Base-by-base conservation (phyloP, 2,797 vertebrate species). In the Artibeus jamaicensis region DNA sequence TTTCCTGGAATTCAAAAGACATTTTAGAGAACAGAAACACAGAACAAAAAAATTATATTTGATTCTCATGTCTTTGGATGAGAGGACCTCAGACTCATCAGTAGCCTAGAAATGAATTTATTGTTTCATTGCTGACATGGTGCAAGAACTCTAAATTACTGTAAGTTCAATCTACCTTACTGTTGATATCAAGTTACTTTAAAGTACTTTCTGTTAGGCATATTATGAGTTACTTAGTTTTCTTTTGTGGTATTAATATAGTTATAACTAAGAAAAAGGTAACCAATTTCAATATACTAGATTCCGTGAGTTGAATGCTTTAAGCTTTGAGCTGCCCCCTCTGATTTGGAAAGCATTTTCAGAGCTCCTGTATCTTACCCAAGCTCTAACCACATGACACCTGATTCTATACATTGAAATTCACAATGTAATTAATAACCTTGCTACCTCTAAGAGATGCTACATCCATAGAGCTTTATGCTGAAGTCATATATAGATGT, bases 151-250 rank as follows among this genome's bases (percentile, higher is more conserved):
- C 18, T 91, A 65, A 93, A 97, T 95, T 68, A 89, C 76, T 74
- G 74, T 96, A 90, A 96, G 96, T 94, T 50, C 46, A 93, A 57
- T 96, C 71, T 96, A 93, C 26, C n/a, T 89, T 65, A 15, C 44
- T 92, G 65, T 93, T 95, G 53, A 62, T 90, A 89, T 83, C 74
- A 88, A 15, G 5, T 84, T 96, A 91, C 55, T 42, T 96, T 89
- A 55, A 97, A 97, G 50, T 70, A 86, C 26, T 78, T 84, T 92
- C 70, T 89, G 12, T 65, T 87, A 42, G 16, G 3, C 9, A 82
- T 84, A 62, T 93, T 94, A 94, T 87, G 57, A 67, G 57, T 93
- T 97, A 34, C 48, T 93, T 96, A 53, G 87, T 95, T 95, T 96
- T 92, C 86, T 91, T 68, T 93, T 78, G 32, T 95, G 62, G 22